phyloP scores from a whole-genome alignment of 1,140 invertebrate species.

The Lycorma delicatula region DNA sequence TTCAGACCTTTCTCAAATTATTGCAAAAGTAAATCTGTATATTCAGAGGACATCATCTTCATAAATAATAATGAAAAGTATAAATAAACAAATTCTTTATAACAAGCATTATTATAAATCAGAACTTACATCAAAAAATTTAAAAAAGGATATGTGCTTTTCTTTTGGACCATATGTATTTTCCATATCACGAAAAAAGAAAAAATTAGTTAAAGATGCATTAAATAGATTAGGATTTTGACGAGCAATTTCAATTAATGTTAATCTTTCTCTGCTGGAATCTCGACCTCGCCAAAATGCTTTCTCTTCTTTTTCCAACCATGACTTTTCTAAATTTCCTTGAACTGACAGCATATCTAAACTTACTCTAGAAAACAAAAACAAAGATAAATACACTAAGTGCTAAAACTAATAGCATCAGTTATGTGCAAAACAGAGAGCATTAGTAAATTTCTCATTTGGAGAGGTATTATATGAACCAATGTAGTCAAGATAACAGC shows the following conservation, averaged over 20 bases:
- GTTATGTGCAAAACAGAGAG: not conserved
- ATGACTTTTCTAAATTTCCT: constrained; percentile 59
- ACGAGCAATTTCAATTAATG: constrained; percentile 71
- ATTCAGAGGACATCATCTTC: too few species aligned
- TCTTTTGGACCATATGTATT: constrained; percentile 75
- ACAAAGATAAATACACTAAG: not conserved
- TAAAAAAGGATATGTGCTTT: constrained; percentile 82
- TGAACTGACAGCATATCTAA: constrained; percentile 86
- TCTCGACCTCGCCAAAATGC: constrained; percentile 91
- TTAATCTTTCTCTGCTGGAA: constrained; percentile 69
- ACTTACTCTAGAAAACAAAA: constrained; percentile 58
- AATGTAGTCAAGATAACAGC: too few species aligned
- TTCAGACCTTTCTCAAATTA: too few species aligned
- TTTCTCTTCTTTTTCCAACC: constrained; percentile 65
- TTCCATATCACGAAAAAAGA: constrained; percentile 85
- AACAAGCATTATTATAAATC: too few species aligned
- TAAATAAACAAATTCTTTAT: too few species aligned
- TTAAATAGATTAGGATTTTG: constrained; percentile 76
- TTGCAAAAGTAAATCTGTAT: too few species aligned
- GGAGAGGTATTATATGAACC: too few species aligned
- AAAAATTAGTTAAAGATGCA: constrained; percentile 91
- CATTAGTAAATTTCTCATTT: too few species aligned
- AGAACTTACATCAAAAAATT: constrained; percentile 92
- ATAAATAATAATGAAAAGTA: too few species aligned
- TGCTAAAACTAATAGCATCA: not conserved